Evolutionary conservation across 2,888 invertebrate genomes (phyloP).

Genomic region (Thalpophila matura): DNA sequence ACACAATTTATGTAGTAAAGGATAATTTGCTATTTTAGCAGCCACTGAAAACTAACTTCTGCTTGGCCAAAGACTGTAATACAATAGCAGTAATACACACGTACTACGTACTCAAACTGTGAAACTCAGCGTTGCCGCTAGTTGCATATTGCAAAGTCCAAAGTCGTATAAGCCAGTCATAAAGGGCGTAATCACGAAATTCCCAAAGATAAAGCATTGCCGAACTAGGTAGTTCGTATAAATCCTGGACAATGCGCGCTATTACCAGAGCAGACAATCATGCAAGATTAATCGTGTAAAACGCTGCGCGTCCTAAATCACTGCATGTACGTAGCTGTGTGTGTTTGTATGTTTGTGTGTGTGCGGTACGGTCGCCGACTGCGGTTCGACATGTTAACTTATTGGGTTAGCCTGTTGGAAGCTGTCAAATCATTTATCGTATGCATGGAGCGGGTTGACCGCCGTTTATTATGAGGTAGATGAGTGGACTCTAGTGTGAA

Average conservation of each 20-base stretch:
- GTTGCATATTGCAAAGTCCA: constrained; percentile 6
- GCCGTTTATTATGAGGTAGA: constrained; percentile 43
- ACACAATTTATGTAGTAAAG: no score
- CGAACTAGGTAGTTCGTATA: constrained; percentile 51
- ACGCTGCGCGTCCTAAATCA: constrained; percentile 65
- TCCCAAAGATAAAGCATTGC: constrained; percentile 50
- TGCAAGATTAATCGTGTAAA: constrained; percentile 68
- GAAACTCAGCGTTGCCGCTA: not conserved
- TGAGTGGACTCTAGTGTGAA: constrained; percentile 6
- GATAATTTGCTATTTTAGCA: no score
- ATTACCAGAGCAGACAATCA: constrained; percentile 63
- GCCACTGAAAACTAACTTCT: no score
- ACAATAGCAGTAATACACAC: no score
- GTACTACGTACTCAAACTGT: no score
- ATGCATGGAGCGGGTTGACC: constrained; percentile 22
- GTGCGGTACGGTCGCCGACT: constrained; percentile 14
- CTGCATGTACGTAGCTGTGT: constrained; percentile 28
- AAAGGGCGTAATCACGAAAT: constrained; percentile 48
- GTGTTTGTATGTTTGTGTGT: constrained; percentile 14
- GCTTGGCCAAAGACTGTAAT: no score
- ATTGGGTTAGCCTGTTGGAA: constrained; percentile 47
- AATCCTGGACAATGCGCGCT: constrained; percentile 54
- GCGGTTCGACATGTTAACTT: constrained; percentile 54
- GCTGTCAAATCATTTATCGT: constrained; percentile 52
- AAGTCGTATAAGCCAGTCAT: constrained; percentile 9